Conservation (phyloP, 1,140 invertebrate species). For the Drosophila burlai region DNA sequence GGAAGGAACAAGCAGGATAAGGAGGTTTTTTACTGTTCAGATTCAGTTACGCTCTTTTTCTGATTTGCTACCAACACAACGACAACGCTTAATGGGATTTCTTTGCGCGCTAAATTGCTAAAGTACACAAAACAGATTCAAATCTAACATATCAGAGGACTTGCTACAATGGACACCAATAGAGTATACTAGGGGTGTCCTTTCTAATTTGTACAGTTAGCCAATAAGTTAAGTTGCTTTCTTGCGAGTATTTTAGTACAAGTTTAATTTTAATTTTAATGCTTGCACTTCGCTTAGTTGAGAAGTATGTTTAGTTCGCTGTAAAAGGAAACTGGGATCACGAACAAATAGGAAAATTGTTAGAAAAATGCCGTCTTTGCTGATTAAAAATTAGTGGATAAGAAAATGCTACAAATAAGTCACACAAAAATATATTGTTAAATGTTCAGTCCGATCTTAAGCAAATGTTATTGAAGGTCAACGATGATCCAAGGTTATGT, state of each 20-base stretch:
- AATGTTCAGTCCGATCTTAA: constrained; percentile 24
- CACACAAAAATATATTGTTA: constrained; percentile 29
- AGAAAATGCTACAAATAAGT: constrained; percentile 26
- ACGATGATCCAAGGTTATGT: background rate
- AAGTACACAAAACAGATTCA: constrained; percentile 55
- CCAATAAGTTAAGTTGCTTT: constrained; percentile 56
- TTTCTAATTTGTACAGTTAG: constrained; percentile 74
- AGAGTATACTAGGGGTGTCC: constrained; percentile 10
- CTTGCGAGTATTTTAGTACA: constrained; percentile 1
- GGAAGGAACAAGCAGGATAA: background rate
- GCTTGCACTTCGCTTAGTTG: constrained; percentile 27
- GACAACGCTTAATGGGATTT: constrained; percentile 71
- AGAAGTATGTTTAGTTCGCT: constrained; percentile 29
- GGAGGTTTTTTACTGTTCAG: constrained; percentile 33
- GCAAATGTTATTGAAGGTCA: constrained; percentile 2
- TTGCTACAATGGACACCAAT: constrained; percentile 27
- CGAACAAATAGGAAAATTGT: constrained; percentile 8
- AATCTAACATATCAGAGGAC: constrained; percentile 62
- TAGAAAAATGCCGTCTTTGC: constrained; percentile 44
- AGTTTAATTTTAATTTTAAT: constrained; percentile 27
- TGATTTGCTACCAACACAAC: constrained; percentile 72
- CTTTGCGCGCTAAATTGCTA: constrained; percentile 84
- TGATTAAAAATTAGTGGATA: constrained; percentile 20
- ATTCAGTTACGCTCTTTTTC: constrained; percentile 75
- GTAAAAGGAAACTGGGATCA: constrained; percentile 28